Percentiles rank a stretch among this genome's conserved stretches.
These are phyloP conservation scores for Gallinago stenura DNA, from an alignment of 2,797 vertebrate genomes.

Conservation along the genomic window DNA sequence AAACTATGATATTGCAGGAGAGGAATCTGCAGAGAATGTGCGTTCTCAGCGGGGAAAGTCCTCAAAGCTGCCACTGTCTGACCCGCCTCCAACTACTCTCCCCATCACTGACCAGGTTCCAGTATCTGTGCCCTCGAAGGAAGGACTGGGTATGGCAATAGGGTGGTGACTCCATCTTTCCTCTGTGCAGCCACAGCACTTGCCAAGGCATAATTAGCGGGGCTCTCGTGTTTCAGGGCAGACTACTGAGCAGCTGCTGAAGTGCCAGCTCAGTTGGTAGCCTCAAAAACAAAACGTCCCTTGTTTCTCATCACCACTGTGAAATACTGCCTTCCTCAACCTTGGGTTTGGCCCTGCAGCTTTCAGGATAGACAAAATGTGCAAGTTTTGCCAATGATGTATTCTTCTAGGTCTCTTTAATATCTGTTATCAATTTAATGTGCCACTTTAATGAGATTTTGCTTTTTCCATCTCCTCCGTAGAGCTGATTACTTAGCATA, in stretches of 20 bases:
- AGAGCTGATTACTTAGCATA: constrained; percentile 30
- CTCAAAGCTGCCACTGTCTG: neutral
- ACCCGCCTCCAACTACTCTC: neutral
- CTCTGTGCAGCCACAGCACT: neutral
- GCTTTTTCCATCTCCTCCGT: constrained; percentile 29
- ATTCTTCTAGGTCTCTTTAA: constrained; percentile 45
- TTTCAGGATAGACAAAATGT: constrained; percentile 33
- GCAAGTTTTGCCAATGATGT: constrained; percentile 49
- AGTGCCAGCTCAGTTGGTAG: constrained; percentile 54
- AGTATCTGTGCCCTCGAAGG: neutral
- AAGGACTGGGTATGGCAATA: neutral
- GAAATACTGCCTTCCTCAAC: constrained; percentile 20
- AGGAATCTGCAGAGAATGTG: neutral
- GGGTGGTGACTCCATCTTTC: constrained; percentile 3
- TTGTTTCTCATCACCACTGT: constrained; percentile 46
- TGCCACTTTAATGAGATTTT: constrained; percentile 55
- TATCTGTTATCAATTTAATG: constrained; percentile 50
- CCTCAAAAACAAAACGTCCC: constrained; percentile 15
- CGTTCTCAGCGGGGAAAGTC: neutral
- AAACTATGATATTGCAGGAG: neutral
- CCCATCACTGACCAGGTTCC: neutral
- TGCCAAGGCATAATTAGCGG: constrained; percentile 10
- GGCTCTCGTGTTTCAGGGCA: constrained; percentile 53
- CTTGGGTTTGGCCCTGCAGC: constrained; percentile 14
- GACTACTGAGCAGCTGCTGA: constrained; percentile 56